Conservation (phyloP, 2,797 vertebrate genomes). For the Melanotaenia pygmaea region DNA sequence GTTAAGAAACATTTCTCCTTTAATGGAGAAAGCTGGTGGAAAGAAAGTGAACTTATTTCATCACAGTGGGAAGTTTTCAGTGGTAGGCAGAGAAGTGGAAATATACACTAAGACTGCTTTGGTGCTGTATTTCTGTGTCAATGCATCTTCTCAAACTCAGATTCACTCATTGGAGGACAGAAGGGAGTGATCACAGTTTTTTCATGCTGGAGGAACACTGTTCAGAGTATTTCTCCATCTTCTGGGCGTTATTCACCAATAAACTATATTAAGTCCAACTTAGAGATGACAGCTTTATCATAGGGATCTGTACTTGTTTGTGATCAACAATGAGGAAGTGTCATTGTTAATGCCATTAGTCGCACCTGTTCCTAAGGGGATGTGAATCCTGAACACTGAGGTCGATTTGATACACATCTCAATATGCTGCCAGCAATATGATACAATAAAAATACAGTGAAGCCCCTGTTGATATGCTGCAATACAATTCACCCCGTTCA, state of each 20-base stretch:
- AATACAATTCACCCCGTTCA: no score
- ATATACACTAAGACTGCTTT: constrained; percentile 12
- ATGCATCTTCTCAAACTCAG: not conserved
- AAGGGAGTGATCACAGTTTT: not conserved
- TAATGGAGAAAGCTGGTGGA: constrained; percentile 18
- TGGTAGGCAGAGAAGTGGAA: constrained; percentile 18
- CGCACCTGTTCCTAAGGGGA: no score
- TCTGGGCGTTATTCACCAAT: not conserved
- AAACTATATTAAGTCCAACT: not conserved
- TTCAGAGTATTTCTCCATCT: no score
- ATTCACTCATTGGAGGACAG: constrained; percentile 20
- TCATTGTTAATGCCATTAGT: not conserved
- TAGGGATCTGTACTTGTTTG: not conserved
- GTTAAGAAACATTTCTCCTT: constrained; percentile 43
- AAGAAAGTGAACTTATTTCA: constrained; percentile 37
- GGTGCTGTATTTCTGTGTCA: not conserved
- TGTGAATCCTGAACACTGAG: no score
- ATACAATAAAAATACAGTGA: no score
- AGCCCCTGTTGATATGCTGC: no score
- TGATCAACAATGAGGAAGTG: not conserved
- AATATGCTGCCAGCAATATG: no score
- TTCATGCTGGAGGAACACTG: not conserved
- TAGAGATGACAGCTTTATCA: not conserved
- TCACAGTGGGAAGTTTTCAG: constrained; percentile 22
- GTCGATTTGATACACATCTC: no score